Base-by-base conservation (phyloP, 1,140 invertebrate species). In the Drosophila kanapiae region DNA sequence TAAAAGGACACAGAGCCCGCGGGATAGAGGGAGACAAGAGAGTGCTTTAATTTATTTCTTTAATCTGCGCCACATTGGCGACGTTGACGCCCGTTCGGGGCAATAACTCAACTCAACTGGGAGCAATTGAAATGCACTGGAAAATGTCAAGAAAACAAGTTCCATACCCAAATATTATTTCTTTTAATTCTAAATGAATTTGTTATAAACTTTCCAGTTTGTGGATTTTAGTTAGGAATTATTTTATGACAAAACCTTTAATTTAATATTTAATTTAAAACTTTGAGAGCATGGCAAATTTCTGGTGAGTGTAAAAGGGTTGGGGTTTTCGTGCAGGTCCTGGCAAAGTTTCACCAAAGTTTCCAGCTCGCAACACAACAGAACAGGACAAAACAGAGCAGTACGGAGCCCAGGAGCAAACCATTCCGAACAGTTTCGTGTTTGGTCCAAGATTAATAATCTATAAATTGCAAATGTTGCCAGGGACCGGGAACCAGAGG, bases 1-100 rank as follows among this genome's bases (percentile, higher is more conserved):
- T 95, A 94, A 93, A 94, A 86, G 68, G 74, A 83, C 64, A 83
- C 64, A 53, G 54, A 67, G 54, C 10, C 11, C 45, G 47, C 42
- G 40, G 16, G 16, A 2, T 8, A 16, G 6, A 29, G 35, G n/a
- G 23, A 67, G 72, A 82, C 80, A 69, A 78, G 23, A 23, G 23
- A 23, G 65, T 82, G 63, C 75, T 90, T 87, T 91, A 91, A 82
- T 86, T 91, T 87, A 91, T 86, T 83, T 91, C 64, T 83, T 87
- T 86, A 87, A 91, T 86, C 82, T 87, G 76, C 79, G 69, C 60
- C 61, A 79, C 79, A 75, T 75, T 86, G 79, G 69, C 84, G 82
- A 91, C 82, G 68, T 68, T 63, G 59, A 49, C 51, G 58, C 59
- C 59, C 61, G 60, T 83, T 48, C 71, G 75, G 61, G 67, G 78